A percentile compares a stretch with the other conserved stretches of the same genome.
These are phyloP conservation scores for Sphaerodactylus townsendi DNA, from an alignment of 2,113 vertebrate genomes.

Conservation along the genomic window DNA sequence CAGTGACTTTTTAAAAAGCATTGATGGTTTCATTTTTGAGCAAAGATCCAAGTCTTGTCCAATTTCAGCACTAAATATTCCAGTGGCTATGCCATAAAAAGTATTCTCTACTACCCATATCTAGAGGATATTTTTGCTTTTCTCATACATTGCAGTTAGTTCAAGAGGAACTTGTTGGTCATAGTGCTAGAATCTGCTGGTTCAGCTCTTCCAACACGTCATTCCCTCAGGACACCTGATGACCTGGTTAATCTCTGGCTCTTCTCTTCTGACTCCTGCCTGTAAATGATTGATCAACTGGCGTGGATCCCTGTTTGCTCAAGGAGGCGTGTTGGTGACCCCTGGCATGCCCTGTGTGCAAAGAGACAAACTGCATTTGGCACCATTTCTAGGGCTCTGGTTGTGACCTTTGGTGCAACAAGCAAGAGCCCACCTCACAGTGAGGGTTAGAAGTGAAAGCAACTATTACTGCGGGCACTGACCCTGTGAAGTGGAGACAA, in stretches of 20 bases:
- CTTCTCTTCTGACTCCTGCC: conserved; percentile 66
- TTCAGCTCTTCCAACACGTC: conserved; percentile 71
- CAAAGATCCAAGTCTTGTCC: background rate
- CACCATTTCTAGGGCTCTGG: conserved; percentile 42
- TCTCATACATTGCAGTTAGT: conserved; percentile 52
- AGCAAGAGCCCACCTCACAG: background rate
- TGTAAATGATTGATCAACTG: conserved; percentile 75
- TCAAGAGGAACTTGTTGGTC: conserved; percentile 57
- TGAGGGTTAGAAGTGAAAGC: background rate
- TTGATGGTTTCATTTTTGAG: background rate
- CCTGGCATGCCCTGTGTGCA: conserved; percentile 56
- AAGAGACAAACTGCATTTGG: conserved; percentile 51
- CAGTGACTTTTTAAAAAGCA: background rate
- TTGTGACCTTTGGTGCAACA: conserved; percentile 46
- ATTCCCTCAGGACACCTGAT: conserved; percentile 69
- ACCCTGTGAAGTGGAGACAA: background rate
- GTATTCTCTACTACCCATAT: conserved; percentile 27
- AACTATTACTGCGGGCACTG: conserved; percentile 13
- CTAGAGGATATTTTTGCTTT: background rate
- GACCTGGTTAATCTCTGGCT: conserved; percentile 76
- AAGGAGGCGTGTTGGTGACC: conserved; percentile 71
- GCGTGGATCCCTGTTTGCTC: conserved; percentile 73
- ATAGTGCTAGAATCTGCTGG: conserved; percentile 68
- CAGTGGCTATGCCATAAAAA: background rate
- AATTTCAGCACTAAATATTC: background rate